phyloP scores from a whole-genome alignment of 2,888 invertebrate species.

The Drosophila ustulata region DNA sequence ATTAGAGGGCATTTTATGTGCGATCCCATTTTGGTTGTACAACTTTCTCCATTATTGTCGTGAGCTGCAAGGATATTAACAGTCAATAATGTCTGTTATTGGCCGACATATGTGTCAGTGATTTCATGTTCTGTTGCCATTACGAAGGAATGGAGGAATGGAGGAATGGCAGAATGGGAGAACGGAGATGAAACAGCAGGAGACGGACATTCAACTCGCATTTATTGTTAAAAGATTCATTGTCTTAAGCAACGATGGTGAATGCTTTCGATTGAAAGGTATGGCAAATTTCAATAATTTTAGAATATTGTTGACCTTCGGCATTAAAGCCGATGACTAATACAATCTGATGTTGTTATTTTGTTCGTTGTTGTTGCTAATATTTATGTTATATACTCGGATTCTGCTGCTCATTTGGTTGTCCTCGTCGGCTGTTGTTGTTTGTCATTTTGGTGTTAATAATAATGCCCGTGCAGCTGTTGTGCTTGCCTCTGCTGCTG shows the following conservation, averaged over 20 bases:
- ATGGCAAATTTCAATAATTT: slow-evolving; percentile 18
- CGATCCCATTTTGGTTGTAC: neutral
- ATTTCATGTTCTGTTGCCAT: slow-evolving; percentile 63
- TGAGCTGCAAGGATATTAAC: slow-evolving; percentile 62
- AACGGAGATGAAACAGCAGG: neutral
- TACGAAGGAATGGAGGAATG: slow-evolving; percentile 28
- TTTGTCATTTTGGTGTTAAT: slow-evolving; percentile 61
- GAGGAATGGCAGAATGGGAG: neutral
- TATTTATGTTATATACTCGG: slow-evolving; percentile 11
- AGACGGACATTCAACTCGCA: slow-evolving; percentile 12
- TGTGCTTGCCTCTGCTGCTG: slow-evolving; percentile 32
- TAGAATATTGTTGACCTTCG: slow-evolving; percentile 1
- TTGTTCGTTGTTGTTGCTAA: neutral
- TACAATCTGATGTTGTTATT: slow-evolving; percentile 2
- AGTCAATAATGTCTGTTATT: slow-evolving; percentile 76
- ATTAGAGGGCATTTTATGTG: slow-evolving; percentile 14
- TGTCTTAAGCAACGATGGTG: slow-evolving; percentile 7
- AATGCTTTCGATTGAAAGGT: slow-evolving; percentile 1
- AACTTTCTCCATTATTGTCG: slow-evolving; percentile 22
- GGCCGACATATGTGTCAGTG: slow-evolving; percentile 69
- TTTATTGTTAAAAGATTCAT: slow-evolving; percentile 25
- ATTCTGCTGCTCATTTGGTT: slow-evolving; percentile 8
- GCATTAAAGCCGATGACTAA: slow-evolving; percentile 13
- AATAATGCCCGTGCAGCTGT: slow-evolving; percentile 53
- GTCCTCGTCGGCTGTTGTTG: slow-evolving; percentile 27